Percentiles rank a stretch among this genome's conserved stretches.
phyloP scores from a whole-genome alignment of 2,113 vertebrate species.

The Antechinus stuartii region DNA sequence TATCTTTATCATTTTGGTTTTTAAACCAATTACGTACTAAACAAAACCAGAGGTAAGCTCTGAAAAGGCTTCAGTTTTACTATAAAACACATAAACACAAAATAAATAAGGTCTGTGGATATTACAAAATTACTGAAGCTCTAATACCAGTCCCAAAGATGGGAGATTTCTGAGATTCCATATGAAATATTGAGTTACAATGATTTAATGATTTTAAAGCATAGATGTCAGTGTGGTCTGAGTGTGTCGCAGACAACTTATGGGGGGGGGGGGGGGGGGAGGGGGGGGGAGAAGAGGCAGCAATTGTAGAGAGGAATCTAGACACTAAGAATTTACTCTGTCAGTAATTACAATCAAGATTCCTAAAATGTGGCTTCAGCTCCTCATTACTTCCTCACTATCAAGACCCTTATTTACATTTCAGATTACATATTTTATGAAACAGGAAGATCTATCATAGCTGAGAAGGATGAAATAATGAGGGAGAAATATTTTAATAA shows the following conservation, averaged over 20 bases:
- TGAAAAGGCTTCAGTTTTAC: constrained; percentile 63
- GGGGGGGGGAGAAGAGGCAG: constrained; percentile 37
- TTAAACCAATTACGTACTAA: constrained; percentile 66
- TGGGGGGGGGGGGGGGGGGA: constrained; percentile 49
- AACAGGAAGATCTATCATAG: constrained; percentile 92
- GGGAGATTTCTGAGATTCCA: constrained; percentile 62
- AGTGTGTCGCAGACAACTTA: constrained; percentile 88
- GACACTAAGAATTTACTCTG: constrained; percentile 87
- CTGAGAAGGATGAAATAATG: constrained; percentile 92
- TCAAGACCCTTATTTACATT: constrained; percentile 97
- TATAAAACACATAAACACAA: constrained; percentile 34
- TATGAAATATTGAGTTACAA: constrained; percentile 81
- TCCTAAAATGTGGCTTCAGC: constrained; percentile 84
- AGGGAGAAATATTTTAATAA: constrained; percentile 92
- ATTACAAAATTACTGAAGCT: constrained; percentile 71
- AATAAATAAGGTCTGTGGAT: constrained; percentile 23
- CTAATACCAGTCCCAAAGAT: constrained; percentile 63
- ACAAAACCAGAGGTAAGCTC: constrained; percentile 71
- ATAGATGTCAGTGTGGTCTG: constrained; percentile 85
- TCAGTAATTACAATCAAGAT: constrained; percentile 92
- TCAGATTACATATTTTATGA: constrained; percentile 94
- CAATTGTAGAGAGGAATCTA: constrained; percentile 68
- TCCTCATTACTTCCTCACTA: constrained; percentile 93
- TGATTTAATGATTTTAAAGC: constrained; percentile 90
- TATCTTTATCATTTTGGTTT: constrained; percentile 57